Evolutionary conservation across 1,140 invertebrate genomes (phyloP).

Genomic region (Drosophila serrata): DNA sequence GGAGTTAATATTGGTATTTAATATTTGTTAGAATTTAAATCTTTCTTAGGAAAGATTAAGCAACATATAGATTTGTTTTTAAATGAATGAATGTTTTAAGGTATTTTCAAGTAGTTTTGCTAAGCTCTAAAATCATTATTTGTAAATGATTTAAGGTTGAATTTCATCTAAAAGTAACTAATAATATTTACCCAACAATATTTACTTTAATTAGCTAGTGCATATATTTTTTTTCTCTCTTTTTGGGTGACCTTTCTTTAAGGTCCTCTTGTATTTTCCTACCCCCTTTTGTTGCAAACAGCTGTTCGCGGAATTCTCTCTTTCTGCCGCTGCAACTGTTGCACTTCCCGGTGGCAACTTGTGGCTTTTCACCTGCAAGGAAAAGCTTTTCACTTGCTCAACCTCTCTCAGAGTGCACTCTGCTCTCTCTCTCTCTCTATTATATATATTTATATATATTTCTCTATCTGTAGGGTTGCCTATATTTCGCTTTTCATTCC

Average conservation of each 20-base stretch:
- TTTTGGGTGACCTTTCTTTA: not conserved
- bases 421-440: constrained; percentile 14
- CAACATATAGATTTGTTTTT: not conserved
- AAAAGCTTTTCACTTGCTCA: constrained; percentile 23
- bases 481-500: not conserved
- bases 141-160: not conserved
- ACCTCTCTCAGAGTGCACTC: constrained; percentile 12
- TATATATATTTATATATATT: not conserved
- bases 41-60: no score
- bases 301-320: constrained; percentile 45
- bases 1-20: no score
- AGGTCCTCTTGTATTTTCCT: not conserved
- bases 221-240: not conserved
- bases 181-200: not conserved
- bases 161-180: no score
- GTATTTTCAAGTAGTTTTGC: accelerated
- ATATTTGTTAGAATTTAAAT: no score
- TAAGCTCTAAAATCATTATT: not conserved
- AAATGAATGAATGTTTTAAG: not conserved
- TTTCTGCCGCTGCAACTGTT: constrained; percentile 60
- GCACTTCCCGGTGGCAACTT: constrained; percentile 69
- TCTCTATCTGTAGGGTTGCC: constrained; percentile 11
- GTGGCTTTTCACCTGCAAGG: constrained; percentile 44
- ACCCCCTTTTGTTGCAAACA: constrained; percentile 28
- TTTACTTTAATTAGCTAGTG: not conserved